phyloP scores from a whole-genome alignment of 2,113 vertebrate genomes.

The Cichladusa arquata region DNA sequence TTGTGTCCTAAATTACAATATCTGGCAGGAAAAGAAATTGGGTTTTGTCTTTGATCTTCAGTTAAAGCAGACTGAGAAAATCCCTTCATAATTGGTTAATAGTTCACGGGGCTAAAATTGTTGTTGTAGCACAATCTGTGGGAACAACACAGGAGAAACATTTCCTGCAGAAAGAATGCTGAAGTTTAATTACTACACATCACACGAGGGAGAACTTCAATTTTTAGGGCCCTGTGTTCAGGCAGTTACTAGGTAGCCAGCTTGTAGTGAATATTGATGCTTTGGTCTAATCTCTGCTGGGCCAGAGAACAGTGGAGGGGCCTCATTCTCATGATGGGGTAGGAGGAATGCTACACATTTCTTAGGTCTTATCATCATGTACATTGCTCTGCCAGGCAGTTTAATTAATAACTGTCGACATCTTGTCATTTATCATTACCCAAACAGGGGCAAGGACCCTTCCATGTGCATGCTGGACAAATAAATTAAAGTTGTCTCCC shows the following conservation, averaged over 20 bases:
- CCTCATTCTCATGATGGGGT: constrained; percentile 72
- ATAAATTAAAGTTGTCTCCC: constrained; percentile 49
- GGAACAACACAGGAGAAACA: constrained; percentile 63
- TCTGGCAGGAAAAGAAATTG: background rate
- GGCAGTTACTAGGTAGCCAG: constrained; percentile 68
- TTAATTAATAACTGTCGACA: constrained; percentile 76
- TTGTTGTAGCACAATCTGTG: constrained; percentile 60
- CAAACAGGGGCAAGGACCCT: constrained; percentile 29
- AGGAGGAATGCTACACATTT: constrained; percentile 65
- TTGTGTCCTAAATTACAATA: constrained; percentile 3
- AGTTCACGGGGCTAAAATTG: constrained; percentile 23
- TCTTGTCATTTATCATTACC: constrained; percentile 74
- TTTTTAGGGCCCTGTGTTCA: constrained; percentile 67
- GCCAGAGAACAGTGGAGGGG: constrained; percentile 75
- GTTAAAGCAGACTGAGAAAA: constrained; percentile 68
- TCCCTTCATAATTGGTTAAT: constrained; percentile 53
- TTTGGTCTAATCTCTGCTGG: constrained; percentile 43
- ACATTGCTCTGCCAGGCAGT: constrained; percentile 19
- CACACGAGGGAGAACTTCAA: constrained; percentile 72
- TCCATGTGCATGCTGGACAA: background rate
- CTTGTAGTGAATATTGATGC: background rate
- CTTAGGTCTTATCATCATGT: constrained; percentile 28
- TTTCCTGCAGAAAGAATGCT: constrained; percentile 77
- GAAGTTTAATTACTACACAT: constrained; percentile 83
- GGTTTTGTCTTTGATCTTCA: constrained; percentile 33